A percentile compares a stretch with the other conserved stretches of the same genome.
These are phyloP conservation scores for Pseudochirops cupreus DNA, from an alignment of 2,797 vertebrate genomes.

Conservation along the genomic window DNA sequence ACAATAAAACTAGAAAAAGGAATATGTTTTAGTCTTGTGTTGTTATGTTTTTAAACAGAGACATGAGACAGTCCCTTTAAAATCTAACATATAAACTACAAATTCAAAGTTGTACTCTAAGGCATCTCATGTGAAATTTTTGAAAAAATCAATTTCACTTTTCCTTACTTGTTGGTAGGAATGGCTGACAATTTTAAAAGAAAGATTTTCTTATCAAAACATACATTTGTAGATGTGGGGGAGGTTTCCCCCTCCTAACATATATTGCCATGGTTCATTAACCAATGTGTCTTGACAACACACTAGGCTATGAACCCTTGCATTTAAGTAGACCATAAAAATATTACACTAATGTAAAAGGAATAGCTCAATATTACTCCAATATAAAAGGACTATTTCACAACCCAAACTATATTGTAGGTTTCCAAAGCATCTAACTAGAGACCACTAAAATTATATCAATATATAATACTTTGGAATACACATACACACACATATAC, in stretches of 20 bases:
- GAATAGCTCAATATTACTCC: background rate
- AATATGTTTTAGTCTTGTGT: background rate
- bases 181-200: background rate
- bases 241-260: background rate
- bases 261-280: background rate
- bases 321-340: background rate
- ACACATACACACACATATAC: background rate
- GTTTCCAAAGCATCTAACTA: background rate
- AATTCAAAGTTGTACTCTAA: background rate
- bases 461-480: background rate
- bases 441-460: background rate
- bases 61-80: background rate
- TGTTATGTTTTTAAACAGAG: background rate
- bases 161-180: slow-evolving; percentile 13
- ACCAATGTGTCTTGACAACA: background rate
- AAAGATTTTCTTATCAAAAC: background rate
- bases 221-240: background rate
- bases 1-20: background rate
- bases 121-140: background rate
- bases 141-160: background rate
- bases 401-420: background rate
- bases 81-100: background rate
- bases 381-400: background rate
- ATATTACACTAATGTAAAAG: background rate
- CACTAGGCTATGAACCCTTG: background rate